Evolutionary conservation across 1,140 invertebrate species (phyloP).

Genomic region (Meloidogyne chitwoodi): DNA sequence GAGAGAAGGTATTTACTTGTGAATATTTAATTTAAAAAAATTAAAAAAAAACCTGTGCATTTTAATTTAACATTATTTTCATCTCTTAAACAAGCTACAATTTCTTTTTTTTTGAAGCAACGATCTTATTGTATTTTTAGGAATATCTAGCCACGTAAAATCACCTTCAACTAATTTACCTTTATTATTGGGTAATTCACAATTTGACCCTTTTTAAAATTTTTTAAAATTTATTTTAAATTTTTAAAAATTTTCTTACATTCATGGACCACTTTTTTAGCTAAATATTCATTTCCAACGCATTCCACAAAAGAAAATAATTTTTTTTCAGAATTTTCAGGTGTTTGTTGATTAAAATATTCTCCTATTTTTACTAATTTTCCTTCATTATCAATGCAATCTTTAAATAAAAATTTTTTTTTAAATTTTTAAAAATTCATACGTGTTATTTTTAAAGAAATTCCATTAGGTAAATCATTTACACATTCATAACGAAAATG

Average conservation of each 20-base stretch:
- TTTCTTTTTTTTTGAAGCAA: constrained; percentile 34
- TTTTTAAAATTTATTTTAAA: not conserved
- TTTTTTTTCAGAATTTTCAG: constrained; percentile 15
- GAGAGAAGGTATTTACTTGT: not conserved
- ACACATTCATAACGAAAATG: constrained; percentile 34
- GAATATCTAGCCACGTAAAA: constrained; percentile 24
- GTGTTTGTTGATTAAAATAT: constrained; percentile 24
- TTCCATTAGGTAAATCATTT: constrained; percentile 15
- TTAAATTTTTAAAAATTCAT: not conserved
- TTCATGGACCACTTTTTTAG: constrained; percentile 49
- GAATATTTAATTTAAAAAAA: too few species aligned
- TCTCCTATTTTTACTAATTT: constrained; percentile 33
- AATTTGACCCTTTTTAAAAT: constrained; percentile 36
- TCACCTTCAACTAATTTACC: constrained; percentile 36
- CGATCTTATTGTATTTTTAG: constrained; percentile 23
- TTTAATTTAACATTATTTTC: constrained; percentile 31
- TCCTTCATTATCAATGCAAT: constrained; percentile 39
- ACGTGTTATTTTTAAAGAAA: constrained; percentile 30
- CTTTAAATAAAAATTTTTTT: constrained; percentile 3
- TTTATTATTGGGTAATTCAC: constrained; percentile 25
- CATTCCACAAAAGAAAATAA: constrained; percentile 29
- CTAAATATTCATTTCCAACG: constrained; percentile 30
- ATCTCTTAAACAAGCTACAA: constrained; percentile 41
- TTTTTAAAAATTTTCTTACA: constrained; percentile 24
- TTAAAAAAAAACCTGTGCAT: constrained; percentile 22